phyloP scores from a whole-genome alignment of 2,888 invertebrate genomes.

The Siphonodentalium dalli region DNA sequence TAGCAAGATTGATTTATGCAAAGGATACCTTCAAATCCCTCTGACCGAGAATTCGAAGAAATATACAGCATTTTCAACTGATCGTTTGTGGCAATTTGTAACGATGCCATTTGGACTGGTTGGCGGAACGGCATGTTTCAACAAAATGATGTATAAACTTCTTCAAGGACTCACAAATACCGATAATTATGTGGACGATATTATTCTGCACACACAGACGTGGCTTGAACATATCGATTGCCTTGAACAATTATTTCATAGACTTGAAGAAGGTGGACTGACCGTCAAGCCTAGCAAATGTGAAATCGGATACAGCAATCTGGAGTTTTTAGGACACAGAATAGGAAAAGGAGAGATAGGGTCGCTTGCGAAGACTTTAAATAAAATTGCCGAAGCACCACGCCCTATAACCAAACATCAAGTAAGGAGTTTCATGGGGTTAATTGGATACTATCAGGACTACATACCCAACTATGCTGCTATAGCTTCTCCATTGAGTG shows the following conservation, averaged over 20 bases:
- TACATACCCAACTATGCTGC: slow-evolving; percentile 24
- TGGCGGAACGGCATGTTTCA: slow-evolving; percentile 6
- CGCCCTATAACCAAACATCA: slow-evolving; percentile 20
- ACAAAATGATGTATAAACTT: slow-evolving; percentile 13
- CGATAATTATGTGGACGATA: slow-evolving; percentile 12
- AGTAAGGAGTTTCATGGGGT: slow-evolving; percentile 21
- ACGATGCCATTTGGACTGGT: slow-evolving; percentile 22
- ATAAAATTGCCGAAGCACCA: neutral
- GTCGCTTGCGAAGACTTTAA: slow-evolving; percentile 1
- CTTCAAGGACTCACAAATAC: slow-evolving; percentile 3
- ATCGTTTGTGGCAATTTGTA: slow-evolving; percentile 8
- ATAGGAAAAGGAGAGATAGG: slow-evolving; percentile 3
- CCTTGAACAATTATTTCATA: neutral
- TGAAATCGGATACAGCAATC: neutral
- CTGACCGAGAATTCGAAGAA: neutral
- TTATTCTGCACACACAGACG: neutral
- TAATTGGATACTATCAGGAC: slow-evolving; percentile 17
- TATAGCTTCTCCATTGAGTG: slow-evolving; percentile 25
- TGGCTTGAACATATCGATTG: slow-evolving; percentile 2
- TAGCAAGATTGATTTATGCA: slow-evolving; percentile 17
- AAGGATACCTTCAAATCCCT: slow-evolving; percentile 26
- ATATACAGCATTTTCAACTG: slow-evolving; percentile 17
- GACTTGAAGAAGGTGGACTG: neutral
- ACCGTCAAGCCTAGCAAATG: slow-evolving; percentile 16
- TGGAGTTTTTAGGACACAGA: slow-evolving; percentile 19